phyloP scores from a whole-genome alignment of 2,797 vertebrate genomes.

The Gallinago nigripennis region DNA sequence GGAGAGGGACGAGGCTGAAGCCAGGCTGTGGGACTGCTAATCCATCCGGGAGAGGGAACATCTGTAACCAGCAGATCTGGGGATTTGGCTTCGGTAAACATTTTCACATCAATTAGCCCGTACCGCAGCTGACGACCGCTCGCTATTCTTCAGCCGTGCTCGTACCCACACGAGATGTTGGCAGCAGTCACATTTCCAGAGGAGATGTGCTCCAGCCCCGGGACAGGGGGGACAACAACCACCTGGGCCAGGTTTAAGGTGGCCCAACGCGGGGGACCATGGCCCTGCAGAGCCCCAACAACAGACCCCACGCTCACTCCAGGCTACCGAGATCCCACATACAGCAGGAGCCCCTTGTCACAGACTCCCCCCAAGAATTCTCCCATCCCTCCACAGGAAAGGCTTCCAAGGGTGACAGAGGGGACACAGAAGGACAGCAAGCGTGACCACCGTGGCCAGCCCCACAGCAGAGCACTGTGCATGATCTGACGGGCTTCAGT shows the following conservation, averaged over 20 bases:
- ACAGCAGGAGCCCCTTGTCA: rapidly evolving
- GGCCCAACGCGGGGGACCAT: rapidly evolving
- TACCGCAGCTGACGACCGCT: background rate
- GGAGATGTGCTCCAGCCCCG: rapidly evolving
- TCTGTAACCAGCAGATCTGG: background rate
- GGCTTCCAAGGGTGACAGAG: rapidly evolving
- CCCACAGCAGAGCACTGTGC: rapidly evolving
- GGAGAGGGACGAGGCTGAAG: background rate
- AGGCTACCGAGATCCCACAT: background rate
- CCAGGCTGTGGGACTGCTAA: background rate
- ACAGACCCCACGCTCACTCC: rapidly evolving
- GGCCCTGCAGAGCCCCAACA: rapidly evolving
- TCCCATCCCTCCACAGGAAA: background rate
- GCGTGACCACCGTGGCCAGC: rapidly evolving
- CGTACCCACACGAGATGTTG: rapidly evolving
- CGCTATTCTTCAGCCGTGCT: background rate
- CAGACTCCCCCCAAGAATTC: background rate
- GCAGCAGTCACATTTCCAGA: background rate
- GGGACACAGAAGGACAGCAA: background rate
- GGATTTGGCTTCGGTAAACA: background rate
- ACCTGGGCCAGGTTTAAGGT: rapidly evolving
- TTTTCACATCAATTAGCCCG: background rate
- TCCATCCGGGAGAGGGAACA: background rate
- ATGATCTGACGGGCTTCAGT: rapidly evolving
- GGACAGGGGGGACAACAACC: background rate